Base-by-base conservation (phyloP, 2,797 vertebrate genomes). In the Anas capensis region DNA sequence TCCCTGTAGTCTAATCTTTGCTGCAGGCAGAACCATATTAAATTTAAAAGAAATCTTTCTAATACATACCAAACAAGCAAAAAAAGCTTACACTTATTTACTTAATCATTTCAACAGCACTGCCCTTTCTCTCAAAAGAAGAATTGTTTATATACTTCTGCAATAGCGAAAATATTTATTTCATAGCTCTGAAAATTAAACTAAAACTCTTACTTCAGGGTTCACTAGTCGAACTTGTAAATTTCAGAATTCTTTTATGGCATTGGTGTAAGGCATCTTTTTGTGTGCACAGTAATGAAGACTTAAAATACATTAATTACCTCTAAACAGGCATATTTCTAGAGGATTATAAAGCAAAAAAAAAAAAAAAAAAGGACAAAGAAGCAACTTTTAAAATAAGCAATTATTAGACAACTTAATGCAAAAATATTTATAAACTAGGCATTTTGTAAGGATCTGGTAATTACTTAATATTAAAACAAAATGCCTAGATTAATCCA, bases 231-330 rank as follows among this genome's bases (percentile, higher is more conserved):
- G 21, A 79, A 31, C 58, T 57, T 68, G 51, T 27, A 58, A 44
- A 88, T 88, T 82, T 69, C 42, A 71, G 68, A 60, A 38, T 31
- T 83, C 48, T 83, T 91, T 81, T 51, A 42, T 76, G 75, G 34
- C 86, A 79, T 40, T 14, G 40, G 71, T 65, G 61, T 36, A 54
- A 93, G 82, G 69, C 46, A 73, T 83, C 91, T 96, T 97, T 95
- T 95, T 97, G 96, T 96, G 66, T 97, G 97, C 97, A 96, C 96
- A 97, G 96, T 95, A 97, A 96, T 17, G 51, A 93, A 82, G 79
- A 95, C 90, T 88, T 90, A 61, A 92, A 82, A 93, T 26, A 95
- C 70, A 86, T 42, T 93, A 78, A 86, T 87, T 93, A 96, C 66
- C 72, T 91, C 82, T 91, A 85, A 95, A 96, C 82, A 21, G 11